Conservation (phyloP, 2,113 vertebrate species). For the Callipepla californica region DNA sequence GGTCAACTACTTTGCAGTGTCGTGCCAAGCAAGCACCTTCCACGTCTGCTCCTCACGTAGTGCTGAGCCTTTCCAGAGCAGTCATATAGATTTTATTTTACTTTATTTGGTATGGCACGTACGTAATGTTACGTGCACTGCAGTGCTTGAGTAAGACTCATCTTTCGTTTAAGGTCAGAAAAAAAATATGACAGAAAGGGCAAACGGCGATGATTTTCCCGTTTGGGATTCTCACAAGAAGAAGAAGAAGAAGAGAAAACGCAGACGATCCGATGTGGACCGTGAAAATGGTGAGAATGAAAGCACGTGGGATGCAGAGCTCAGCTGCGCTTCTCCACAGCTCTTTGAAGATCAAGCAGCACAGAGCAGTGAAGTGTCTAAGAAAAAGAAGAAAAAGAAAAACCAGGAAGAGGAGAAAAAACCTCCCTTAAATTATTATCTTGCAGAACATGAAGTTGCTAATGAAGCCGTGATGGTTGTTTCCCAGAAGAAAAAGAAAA, state of each 20-base stretch:
- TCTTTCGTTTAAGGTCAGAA: constrained; percentile 28
- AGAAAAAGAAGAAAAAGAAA: constrained; percentile 5
- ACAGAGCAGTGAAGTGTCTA: neutral
- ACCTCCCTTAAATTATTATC: neutral
- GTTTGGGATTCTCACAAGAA: constrained; percentile 18
- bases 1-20: neutral
- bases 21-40: neutral
- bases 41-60: neutral
- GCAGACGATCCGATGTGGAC: fast-evolving
- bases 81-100: fast-evolving
- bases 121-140: fast-evolving
- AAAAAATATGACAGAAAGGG: constrained; percentile 13
- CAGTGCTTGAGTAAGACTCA: neutral
- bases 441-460: neutral
- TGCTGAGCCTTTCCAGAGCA: neutral
- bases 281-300: neutral
- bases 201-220: neutral
- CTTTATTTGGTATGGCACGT: no score
- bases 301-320: neutral
- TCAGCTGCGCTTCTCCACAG: fast-evolving
- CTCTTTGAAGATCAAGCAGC: neutral
- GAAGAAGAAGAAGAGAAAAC: constrained; percentile 25
- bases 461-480: neutral
- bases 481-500: constrained; percentile 11
- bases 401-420: neutral